phyloP scores from a whole-genome alignment of 2,888 invertebrate genomes.

The Pollenia griseotomentosa region DNA sequence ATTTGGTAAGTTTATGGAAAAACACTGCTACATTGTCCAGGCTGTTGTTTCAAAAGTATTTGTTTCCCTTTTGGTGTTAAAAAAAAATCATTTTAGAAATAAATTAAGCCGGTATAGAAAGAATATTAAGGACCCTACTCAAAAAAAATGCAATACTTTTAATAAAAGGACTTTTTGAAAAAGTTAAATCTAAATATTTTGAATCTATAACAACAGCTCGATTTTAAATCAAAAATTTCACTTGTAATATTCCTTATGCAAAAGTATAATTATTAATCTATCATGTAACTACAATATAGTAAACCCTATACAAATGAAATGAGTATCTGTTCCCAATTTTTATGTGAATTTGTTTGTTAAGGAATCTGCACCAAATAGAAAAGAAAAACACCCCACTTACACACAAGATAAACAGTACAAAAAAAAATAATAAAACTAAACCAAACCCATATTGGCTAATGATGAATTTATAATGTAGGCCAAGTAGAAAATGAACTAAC shows the following conservation, averaged over 20 bases:
- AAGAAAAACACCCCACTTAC: background rate
- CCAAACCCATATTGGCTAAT: slow-evolving; percentile 63
- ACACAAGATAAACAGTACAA: slow-evolving; percentile 6
- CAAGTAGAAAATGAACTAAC: slow-evolving; percentile 71
- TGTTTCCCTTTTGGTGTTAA: slow-evolving; percentile 23
- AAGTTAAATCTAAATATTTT: too few species aligned
- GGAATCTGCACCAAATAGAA: slow-evolving; percentile 3
- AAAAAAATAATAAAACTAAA: slow-evolving; percentile 2
- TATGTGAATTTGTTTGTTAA: slow-evolving; percentile 34
- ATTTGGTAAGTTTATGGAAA: slow-evolving; percentile 42
- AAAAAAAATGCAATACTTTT: background rate
- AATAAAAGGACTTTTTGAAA: background rate
- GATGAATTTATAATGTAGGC: slow-evolving; percentile 70
- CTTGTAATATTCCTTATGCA: background rate
- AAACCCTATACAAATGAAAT: slow-evolving; percentile 36
- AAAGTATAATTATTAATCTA: background rate
- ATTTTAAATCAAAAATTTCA: too few species aligned
- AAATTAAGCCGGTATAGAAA: background rate
- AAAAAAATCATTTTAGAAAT: background rate
- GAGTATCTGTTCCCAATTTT: slow-evolving; percentile 41
- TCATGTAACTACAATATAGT: slow-evolving; percentile 19
- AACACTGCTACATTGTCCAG: slow-evolving; percentile 48
- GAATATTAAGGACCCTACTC: background rate
- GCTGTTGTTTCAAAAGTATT: slow-evolving; percentile 6
- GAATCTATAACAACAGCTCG: too few species aligned